Conservation (phyloP, 1,140 invertebrate species). For the Penaeus indicus region DNA sequence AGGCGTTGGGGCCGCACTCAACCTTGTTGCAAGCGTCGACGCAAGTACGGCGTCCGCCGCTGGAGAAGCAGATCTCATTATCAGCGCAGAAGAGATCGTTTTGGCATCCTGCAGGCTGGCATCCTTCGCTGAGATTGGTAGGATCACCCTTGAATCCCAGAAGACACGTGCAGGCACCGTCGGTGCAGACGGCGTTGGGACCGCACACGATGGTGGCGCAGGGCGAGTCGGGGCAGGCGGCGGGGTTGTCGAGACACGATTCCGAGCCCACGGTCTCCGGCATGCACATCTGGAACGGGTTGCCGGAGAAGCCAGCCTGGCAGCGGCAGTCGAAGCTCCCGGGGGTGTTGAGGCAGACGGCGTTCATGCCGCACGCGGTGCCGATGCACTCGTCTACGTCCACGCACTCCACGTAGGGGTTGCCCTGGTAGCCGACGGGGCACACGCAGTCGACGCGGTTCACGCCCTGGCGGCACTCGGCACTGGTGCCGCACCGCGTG, state of each 20-base stretch:
- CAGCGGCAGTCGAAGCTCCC: slow-evolving; percentile 91
- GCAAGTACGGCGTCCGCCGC: slow-evolving; percentile 81
- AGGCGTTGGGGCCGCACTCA: slow-evolving; percentile 90
- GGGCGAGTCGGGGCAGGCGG: slow-evolving; percentile 81
- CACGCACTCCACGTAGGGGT: slow-evolving; percentile 85
- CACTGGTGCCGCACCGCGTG: slow-evolving; percentile 82
- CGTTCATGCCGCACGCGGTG: slow-evolving; percentile 86
- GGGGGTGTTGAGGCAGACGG: slow-evolving; percentile 88
- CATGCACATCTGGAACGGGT: slow-evolving; percentile 84
- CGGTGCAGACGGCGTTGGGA: slow-evolving; percentile 83
- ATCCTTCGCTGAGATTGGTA: slow-evolving; percentile 78
- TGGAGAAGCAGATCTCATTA: slow-evolving; percentile 83
- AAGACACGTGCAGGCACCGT: slow-evolving; percentile 84
- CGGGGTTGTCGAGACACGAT: slow-evolving; percentile 77
- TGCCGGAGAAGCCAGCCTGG: slow-evolving; percentile 83
- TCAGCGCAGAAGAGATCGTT: slow-evolving; percentile 85
- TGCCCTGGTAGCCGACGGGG: slow-evolving; percentile 84
- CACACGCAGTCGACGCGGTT: slow-evolving; percentile 85
- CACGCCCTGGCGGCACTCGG: slow-evolving; percentile 81
- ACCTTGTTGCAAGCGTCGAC: slow-evolving; percentile 87
- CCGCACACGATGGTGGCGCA: slow-evolving; percentile 84
- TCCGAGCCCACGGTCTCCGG: slow-evolving; percentile 72
- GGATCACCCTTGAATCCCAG: slow-evolving; percentile 85
- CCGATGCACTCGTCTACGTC: slow-evolving; percentile 87
- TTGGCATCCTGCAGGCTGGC: slow-evolving; percentile 79